Base-by-base conservation (phyloP, 2,888 invertebrate genomes). In the Ditylenchus weischeri region DNA sequence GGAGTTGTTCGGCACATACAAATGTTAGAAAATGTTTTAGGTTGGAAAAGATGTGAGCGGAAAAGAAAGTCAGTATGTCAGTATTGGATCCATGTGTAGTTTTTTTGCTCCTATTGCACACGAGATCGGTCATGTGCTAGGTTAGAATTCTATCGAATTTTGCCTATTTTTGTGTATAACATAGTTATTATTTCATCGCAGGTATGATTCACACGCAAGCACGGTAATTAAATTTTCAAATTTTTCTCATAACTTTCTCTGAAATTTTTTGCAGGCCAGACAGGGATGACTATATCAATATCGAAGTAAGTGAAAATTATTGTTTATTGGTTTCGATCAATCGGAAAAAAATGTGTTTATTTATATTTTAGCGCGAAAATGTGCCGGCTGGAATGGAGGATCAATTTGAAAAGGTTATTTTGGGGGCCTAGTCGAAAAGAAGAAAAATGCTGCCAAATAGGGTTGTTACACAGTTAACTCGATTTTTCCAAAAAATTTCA, bases 141-240 rank as follows among this genome's bases (percentile, higher is more conserved):
- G 29, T 13, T 23, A 43, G 61, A 7, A n/a, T 19, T 10, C 15
- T 1, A 2, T 54, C 7, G 13, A 8, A 54, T 18, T 21, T 6
- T 10, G 15, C 43, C 43, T 43, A 43, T 43, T 13, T 3, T 43
- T 43, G 15, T 3, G 11, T 15, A 43, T 6, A 43, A 43, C 8
- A 54, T 54, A 10, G 13, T 54, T 54, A 29, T 29, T 29, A 29
- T 29, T 29, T 29, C 29, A 5, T 29, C 29, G 29, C 13, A 54
- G 65, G 65, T 36, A 43, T 65, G 43, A 62, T 65, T 43, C 65
- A 65, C 29, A 65, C 65, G 15, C 59, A 62, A 21, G 59, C 36
- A 1, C 65, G 65, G n/a, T 35, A 47, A 10, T n/a, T 64, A 64
- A 57, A 43, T 57, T n/a, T 57, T 47, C 36, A 1, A 47, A 18